Evolutionary conservation across 2,113 vertebrate species (phyloP).

Genomic region (Mustela nigripes): DNA sequence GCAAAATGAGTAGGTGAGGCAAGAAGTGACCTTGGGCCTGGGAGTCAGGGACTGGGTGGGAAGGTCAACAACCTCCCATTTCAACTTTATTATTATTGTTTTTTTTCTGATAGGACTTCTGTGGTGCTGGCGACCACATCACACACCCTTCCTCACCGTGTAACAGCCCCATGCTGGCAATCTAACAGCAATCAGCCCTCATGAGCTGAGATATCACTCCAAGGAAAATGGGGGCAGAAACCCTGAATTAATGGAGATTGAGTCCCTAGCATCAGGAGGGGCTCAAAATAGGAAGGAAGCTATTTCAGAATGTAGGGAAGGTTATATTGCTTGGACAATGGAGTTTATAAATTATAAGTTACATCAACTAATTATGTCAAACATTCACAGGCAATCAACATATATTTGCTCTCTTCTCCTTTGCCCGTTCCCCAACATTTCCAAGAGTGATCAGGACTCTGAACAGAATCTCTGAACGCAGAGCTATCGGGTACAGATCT

Average conservation of each 20-base stretch:
- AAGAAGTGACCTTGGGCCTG: neutral
- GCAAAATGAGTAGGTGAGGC: neutral
- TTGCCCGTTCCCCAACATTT: neutral
- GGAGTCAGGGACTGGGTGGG: too few species aligned
- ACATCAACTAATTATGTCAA: neutral
- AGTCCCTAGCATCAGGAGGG: neutral
- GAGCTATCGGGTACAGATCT: neutral
- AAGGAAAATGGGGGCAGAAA: neutral
- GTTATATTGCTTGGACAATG: neutral
- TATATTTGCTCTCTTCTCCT: neutral
- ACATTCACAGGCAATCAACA: neutral
- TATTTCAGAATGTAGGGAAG: neutral
- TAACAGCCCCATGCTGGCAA: too few species aligned
- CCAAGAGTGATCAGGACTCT: neutral
- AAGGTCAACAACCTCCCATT: neutral
- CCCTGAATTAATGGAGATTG: neutral
- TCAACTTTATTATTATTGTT: neutral
- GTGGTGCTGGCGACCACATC: neutral
- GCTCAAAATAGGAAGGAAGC: neutral
- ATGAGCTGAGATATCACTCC: neutral
- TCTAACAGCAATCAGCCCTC: neutral
- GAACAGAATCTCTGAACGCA: neutral
- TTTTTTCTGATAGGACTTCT: neutral
- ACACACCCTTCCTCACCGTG: too few species aligned
- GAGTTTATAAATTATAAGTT: neutral